A percentile compares a stretch with the other conserved stretches of the same genome.
Conservation (phyloP, 2,888 invertebrate species). For the Glaucopsyche alexis region DNA sequence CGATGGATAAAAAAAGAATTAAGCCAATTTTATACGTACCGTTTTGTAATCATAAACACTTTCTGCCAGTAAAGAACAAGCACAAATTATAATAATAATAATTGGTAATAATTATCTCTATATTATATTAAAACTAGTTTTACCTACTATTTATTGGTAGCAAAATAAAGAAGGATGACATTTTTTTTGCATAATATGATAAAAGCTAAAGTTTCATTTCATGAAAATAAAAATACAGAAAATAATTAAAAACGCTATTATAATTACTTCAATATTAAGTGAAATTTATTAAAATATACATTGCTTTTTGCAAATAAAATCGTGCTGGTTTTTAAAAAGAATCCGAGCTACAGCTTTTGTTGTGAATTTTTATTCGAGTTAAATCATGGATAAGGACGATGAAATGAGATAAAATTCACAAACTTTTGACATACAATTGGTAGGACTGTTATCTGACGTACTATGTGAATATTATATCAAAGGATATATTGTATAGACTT, state of each 20-base stretch:
- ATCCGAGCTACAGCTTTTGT: conserved; percentile 25
- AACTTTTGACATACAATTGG: conserved; percentile 11
- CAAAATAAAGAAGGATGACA: no score
- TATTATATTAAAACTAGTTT: no score
- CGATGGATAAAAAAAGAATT: neutral
- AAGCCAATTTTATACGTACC: neutral
- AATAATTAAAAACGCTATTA: conserved; percentile 4
- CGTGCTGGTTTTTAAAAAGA: conserved; percentile 21
- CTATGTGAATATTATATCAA: conserved; percentile 8
- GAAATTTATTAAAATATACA: conserved; percentile 25
- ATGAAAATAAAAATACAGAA: neutral
- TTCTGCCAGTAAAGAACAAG: neutral
- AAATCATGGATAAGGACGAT: conserved; percentile 26
- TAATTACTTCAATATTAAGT: conserved; percentile 15
- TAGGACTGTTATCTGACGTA: neutral
- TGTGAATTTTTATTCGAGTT: conserved; percentile 22
- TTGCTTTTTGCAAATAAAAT: conserved; percentile 25
- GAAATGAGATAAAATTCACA: conserved; percentile 10
- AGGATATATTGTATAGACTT: neutral
- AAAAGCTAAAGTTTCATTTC: neutral
- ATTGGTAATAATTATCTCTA: no score
- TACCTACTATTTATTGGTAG: no score
- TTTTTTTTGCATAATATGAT: no score
- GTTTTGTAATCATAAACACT: neutral
- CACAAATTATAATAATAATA: no score